Conservation (phyloP, 2,888 invertebrate genomes). For the Stegana nigrithorax region DNA sequence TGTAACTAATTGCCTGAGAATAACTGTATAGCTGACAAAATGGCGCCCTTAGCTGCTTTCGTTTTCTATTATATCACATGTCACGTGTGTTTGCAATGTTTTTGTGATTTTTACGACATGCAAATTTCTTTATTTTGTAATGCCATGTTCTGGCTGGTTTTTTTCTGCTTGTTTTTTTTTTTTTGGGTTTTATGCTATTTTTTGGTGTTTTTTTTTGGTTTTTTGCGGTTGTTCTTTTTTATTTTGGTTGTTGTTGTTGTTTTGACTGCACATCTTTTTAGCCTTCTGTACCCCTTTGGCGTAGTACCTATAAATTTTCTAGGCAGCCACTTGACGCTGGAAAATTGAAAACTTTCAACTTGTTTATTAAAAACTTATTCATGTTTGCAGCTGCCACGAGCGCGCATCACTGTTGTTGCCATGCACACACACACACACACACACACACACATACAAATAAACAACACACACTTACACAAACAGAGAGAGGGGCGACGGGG, state of each 20-base stretch:
- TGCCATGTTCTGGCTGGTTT: slow-evolving; percentile 18
- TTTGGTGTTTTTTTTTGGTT: slow-evolving; percentile 1
- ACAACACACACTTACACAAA: too few species aligned
- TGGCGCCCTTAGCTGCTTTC: too few species aligned
- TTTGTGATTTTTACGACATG: slow-evolving; percentile 9
- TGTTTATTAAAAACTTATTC: slow-evolving; percentile 20
- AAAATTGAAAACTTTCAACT: slow-evolving; percentile 16
- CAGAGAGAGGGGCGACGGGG: too few species aligned
- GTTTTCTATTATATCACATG: too few species aligned
- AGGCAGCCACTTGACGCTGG: slow-evolving; percentile 1
- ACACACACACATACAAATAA: too few species aligned
- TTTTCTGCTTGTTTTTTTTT: slow-evolving; percentile 5
- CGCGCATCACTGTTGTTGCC: too few species aligned
- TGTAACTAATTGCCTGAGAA: too few species aligned
- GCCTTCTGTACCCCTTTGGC: background rate
- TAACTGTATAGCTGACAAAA: too few species aligned
- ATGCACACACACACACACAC: too few species aligned
- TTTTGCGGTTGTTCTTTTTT: background rate
- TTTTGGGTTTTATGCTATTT: background rate
- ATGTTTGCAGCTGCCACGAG: background rate
- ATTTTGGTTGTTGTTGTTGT: background rate
- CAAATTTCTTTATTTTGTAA: slow-evolving; percentile 3
- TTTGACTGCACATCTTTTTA: background rate
- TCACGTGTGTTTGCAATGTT: background rate
- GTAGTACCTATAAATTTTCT: too few species aligned